Conservation (phyloP, 2,797 vertebrate genomes). For the Monodelphis domestica region DNA sequence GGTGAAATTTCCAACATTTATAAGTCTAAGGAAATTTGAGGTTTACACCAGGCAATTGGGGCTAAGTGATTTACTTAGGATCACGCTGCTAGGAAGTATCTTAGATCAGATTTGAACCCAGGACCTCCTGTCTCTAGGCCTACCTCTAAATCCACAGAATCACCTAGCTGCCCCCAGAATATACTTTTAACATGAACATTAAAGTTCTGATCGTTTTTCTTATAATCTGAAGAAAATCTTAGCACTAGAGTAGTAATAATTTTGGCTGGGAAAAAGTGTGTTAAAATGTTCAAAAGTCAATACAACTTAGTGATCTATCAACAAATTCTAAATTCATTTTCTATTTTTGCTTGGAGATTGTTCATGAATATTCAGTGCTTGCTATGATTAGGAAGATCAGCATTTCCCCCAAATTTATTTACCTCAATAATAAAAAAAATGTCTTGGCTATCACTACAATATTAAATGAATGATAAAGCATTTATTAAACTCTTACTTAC, state of each 20-base stretch:
- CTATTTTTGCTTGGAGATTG: slow-evolving; percentile 9
- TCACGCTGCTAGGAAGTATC: no score
- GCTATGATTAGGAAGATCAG: neutral
- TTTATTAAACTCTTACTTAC: neutral
- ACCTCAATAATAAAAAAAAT: slow-evolving; percentile 7
- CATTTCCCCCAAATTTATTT: slow-evolving; percentile 25
- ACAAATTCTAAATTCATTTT: slow-evolving; percentile 5
- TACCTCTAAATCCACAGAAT: no score
- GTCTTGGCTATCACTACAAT: neutral
- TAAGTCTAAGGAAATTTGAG: no score
- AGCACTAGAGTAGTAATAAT: neutral
- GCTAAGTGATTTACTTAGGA: no score
- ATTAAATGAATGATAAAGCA: neutral
- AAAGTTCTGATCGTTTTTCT: neutral
- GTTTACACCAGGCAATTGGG: no score
- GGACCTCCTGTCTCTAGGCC: no score
- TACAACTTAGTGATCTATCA: neutral
- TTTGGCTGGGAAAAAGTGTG: slow-evolving; percentile 9
- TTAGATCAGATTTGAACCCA: no score
- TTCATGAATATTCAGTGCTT: neutral
- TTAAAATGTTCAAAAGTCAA: slow-evolving; percentile 13
- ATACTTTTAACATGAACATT: no score
- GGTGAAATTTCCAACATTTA: no score
- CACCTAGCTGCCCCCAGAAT: no score
- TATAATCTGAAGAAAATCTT: neutral